Evolutionary conservation across 2,113 vertebrate genomes (phyloP), one percentile per base, ranked within the genome.

Genomic region (Aythya baeri): DNA sequence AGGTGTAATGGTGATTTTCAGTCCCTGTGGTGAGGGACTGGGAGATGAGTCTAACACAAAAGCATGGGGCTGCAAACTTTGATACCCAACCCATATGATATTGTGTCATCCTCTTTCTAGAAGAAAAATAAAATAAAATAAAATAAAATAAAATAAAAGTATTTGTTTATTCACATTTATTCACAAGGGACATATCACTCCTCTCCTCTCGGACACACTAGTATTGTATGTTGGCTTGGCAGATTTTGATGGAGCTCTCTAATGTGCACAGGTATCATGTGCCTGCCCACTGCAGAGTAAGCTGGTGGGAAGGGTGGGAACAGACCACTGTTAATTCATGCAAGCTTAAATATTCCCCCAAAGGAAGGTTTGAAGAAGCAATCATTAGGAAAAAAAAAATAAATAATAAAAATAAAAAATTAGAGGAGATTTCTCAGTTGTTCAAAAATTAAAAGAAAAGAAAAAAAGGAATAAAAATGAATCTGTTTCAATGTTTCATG

Each of bases 221-320:
- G 21, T 38, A 23, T 34, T 76, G 79, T 62, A 11, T 17, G 57
- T 4, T 29, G 7, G 7, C 44, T 44, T 44, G 16, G 11, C 6
- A 55, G 66, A 38, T 70, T 59, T 59, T 74, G 38, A 89, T 46
- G 31, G 14, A 29, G 31, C 3, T 66, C 43, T 59, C 10, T 23
- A 44, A 27, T 9, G 2, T 0, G 7, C 11, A 4, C 0, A 0
- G 44, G 7, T n/a, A 20, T 8, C 1, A 0, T 55, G 62, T 52
- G 8, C 26, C 11, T 65, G 11, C 25, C 46, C 27, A 9, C 32
- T n/a, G n/a, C 16, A 20, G 59, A 26, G 16, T 16, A 6, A 59
- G 6, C n/a, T 67, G 38, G 11, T 62, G 44, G 63, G 54, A 62
- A 55, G 23, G n/a, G 10, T 29, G 32, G 29, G 57, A 62, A 21